Base-by-base conservation (phyloP, 1,140 invertebrate species). In the Drosophila ambigua region DNA sequence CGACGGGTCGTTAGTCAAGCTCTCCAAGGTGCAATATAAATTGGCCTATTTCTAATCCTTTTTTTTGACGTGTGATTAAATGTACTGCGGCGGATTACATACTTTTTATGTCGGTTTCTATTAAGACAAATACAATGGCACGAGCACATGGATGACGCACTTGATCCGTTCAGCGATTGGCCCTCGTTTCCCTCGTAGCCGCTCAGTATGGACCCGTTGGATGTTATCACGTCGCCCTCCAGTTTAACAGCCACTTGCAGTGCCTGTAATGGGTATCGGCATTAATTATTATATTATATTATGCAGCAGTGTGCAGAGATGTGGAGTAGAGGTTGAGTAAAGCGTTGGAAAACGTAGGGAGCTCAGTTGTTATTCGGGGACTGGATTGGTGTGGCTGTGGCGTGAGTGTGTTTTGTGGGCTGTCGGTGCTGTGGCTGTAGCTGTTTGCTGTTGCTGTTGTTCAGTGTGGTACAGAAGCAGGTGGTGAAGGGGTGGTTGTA, bases 141-240 rank as follows among this genome's bases (percentile, higher is more conserved):
- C 63, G 83, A 88, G 92, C 96, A 97, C 63, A 97, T 96, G 43
- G 96, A 97, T 41, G 94, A 93, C 91, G 96, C 95, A 79, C 77
- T 91, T 45, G 95, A 94, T 72, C 90, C 90, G 83, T 93, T 94
- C 52, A 95, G 90, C 58, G 94, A 95, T 79, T 94, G 93, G 60
- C 93, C 81, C 23, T 93, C 92, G 26, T 92, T 90, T 59, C 90
- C 91, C 54, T 91, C 79, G 94, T 95, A 95, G 62, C 96, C 96
- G 80, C 96, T 95, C 77, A 97, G 92, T 79, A 97, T 95, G 78
- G 95, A 97, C 54, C 96, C 97, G 90, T 96, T 97, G 53, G 96
- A 97, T 76, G 96, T 98, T 93, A 99, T 98, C 63, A 99, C 96
- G 93, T 99, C 98, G 61, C 98, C 98, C 87, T 99, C 98, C 46